Percentiles rank a stretch among this genome's conserved stretches.
Conservation (phyloP, 2,888 invertebrate genomes). For the Ophion slaviceki region DNA sequence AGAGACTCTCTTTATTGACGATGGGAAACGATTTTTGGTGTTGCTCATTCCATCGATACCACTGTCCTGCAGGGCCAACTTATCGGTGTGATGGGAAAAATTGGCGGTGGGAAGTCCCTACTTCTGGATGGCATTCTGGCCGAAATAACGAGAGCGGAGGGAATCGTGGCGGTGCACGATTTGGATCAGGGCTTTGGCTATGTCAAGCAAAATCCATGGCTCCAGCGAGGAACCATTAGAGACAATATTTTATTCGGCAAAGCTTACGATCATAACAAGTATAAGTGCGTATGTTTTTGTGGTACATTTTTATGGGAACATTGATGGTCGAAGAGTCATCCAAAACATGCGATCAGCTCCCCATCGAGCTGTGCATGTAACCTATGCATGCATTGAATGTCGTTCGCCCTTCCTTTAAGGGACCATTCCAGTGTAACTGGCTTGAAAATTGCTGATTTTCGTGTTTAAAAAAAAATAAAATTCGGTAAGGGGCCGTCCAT, state of each 20-base stretch:
- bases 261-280: slow-evolving; percentile 91
- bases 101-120: slow-evolving; percentile 96
- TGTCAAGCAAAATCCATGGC: slow-evolving; percentile 96
- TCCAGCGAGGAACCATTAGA: slow-evolving; percentile 94
- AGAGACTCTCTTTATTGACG: slow-evolving; percentile 70
- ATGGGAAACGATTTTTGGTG: background rate
- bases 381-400: background rate
- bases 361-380: background rate
- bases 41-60: background rate
- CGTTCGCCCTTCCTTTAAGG: background rate
- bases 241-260: slow-evolving; percentile 98
- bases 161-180: slow-evolving; percentile 89
- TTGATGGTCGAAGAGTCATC: background rate
- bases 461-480: too few species aligned
- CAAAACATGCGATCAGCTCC: background rate
- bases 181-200: slow-evolving; percentile 92
- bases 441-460: too few species aligned
- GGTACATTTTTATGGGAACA: slow-evolving; percentile 6
- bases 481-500: too few species aligned
- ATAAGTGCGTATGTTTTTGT: slow-evolving; percentile 83
- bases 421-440: too few species aligned
- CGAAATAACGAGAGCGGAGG: slow-evolving; percentile 90
- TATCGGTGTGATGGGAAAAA: slow-evolving; percentile 94
- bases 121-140: slow-evolving; percentile 93
- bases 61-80: slow-evolving; percentile 87